Evolutionary conservation across 2,888 invertebrate genomes (phyloP).

Genomic region (Hetaerina titia): DNA sequence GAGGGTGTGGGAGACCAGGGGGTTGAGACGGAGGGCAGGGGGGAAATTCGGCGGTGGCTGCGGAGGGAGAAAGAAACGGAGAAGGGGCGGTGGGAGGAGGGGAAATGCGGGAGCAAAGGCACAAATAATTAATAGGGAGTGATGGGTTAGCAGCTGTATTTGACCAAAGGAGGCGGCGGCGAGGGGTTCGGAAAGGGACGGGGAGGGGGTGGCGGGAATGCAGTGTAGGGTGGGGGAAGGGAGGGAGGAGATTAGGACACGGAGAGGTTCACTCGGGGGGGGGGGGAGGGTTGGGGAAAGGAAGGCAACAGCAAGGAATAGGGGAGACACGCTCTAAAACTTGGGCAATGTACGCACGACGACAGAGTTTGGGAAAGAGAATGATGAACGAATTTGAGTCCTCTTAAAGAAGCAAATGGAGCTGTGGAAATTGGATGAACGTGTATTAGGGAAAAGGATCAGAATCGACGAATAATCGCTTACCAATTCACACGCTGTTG

Average conservation of each 20-base stretch:
- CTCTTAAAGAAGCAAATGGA: neutral
- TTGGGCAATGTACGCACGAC: neutral
- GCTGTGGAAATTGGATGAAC: neutral
- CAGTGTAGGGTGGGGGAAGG: neutral
- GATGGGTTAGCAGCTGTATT: conserved; percentile 67
- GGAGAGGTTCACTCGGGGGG: neutral
- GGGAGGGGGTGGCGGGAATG: neutral
- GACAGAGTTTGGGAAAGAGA: neutral
- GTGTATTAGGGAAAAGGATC: too few species aligned
- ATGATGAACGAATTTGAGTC: neutral
- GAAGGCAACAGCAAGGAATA: neutral
- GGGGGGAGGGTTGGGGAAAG: neutral
- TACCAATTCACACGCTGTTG: too few species aligned
- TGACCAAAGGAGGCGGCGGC: conserved; percentile 55
- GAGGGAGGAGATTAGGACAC: conserved; percentile 29
- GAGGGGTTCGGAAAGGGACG: neutral
- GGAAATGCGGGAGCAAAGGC: neutral
- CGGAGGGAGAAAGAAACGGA: conserved; percentile 25
- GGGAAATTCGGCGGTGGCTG: neutral
- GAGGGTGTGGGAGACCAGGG: neutral
- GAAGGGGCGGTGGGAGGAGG: neutral
- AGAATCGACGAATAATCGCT: too few species aligned
- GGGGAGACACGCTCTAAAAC: conserved; percentile 2
- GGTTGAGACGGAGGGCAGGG: neutral
- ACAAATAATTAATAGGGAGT: conserved; percentile 66